Base-by-base conservation (phyloP, 1,140 invertebrate species). In the Goniozus legneri region DNA sequence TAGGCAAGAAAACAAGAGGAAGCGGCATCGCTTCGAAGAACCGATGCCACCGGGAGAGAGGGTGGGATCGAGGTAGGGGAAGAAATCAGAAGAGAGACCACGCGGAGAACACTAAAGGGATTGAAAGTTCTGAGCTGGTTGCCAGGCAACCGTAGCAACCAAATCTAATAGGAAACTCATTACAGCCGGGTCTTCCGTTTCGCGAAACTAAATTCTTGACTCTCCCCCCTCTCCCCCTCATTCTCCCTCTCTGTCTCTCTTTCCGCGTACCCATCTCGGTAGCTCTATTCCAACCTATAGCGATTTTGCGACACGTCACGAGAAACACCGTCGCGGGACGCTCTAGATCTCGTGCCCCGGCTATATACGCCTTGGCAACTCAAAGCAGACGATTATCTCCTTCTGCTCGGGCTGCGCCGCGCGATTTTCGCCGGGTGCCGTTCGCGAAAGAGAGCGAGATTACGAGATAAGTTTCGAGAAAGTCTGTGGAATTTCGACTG, bases 91-190 rank as follows among this genome's bases (percentile, higher is more conserved):
- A 41, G 35, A 33, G 19, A 46, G 45, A 47, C 42, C 27, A 52
- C 33, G 47, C 50, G 47, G 46, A 41, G 39, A 52, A 54, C 34
- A 44, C 36, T 36, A 48, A 58, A 56, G 47, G 57, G 54, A 65
- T 62, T 52, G 64, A 61, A 64, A 69, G 61, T 64, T 59, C 47
- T 44, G 51, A 34, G 39, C 35, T 22, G 50, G 67, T 71, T 56
- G 62, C 59, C 53, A 60, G 57, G 67, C 58, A 61, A 70, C 68
- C 21, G 3, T 38, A 43, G 54, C 59, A 58, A 63, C 61, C 56
- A 71, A 71, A 71, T 71, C 69, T 71, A 72, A 73, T 74, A 72
- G 67, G 64, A 73, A 71, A 72, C 64, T 73, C 69, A 74, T 74
- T 73, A 70, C 67, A 61, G 51, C 52, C 46, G 52, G 58, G 58